These are phyloP conservation scores for Plebejus melissa DNA, from an alignment of 2,888 invertebrate genomes.

Conservation along the genomic window DNA sequence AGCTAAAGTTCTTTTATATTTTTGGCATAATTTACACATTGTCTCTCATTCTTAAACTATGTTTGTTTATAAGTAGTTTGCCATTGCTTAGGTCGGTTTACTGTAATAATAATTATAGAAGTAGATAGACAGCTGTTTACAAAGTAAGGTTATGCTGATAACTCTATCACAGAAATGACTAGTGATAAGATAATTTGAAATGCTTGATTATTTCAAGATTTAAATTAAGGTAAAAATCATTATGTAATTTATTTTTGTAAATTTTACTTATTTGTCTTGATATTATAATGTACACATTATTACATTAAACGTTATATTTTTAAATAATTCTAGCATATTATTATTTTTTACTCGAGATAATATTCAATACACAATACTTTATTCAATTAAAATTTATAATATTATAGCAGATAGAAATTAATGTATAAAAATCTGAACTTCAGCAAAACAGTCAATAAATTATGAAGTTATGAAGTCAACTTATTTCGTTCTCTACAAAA, in stretches of 20 bases:
- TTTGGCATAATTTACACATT: background rate
- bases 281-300: too few relatives aligned
- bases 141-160: constrained; percentile 46
- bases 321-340: too few relatives aligned
- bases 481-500: background rate
- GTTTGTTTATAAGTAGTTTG: background rate
- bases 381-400: too few relatives aligned
- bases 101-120: constrained; percentile 31
- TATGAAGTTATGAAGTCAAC: background rate
- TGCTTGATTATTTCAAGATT: background rate
- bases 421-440: background rate
- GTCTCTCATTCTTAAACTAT: background rate
- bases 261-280: too few relatives aligned
- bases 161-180: constrained; percentile 42
- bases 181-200: constrained; percentile 14
- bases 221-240: background rate
- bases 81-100: background rate
- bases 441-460: background rate
- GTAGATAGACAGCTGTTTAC: constrained; percentile 50
- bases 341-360: too few relatives aligned
- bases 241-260: background rate
- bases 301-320: too few relatives aligned
- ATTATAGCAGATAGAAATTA: background rate
- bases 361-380: background rate
- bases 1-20: background rate